A percentile compares a stretch with the other conserved stretches of the same genome.
phyloP scores from a whole-genome alignment of 2,797 vertebrate genomes.

The Buphagus erythrorhynchus region DNA sequence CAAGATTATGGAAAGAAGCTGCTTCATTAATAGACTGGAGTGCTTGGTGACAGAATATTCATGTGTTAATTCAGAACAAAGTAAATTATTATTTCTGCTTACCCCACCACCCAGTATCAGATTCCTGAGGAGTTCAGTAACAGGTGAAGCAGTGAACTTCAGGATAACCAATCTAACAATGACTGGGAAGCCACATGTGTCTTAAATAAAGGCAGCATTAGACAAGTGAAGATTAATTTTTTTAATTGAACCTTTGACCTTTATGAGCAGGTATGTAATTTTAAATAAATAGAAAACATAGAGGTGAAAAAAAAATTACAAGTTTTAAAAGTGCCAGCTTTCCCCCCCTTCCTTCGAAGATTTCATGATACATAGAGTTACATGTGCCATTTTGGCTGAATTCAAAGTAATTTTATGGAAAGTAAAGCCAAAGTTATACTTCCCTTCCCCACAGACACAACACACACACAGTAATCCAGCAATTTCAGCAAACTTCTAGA shows the following conservation, averaged over 20 bases:
- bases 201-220: background rate
- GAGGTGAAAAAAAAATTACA: background rate
- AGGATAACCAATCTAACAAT: background rate
- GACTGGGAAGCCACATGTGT: background rate
- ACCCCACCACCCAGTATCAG: background rate
- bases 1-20: background rate
- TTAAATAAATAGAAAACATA: conserved; percentile 61
- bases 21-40: background rate
- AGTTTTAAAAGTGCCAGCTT: conserved; percentile 20
- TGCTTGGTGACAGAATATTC: background rate
- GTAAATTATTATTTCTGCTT: background rate
- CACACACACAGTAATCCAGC: background rate
- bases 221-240: background rate
- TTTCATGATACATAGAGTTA: conserved; percentile 7
- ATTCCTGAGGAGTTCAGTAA: background rate
- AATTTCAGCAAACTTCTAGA: background rate
- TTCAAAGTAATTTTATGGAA: background rate
- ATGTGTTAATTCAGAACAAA: background rate
- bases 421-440: background rate
- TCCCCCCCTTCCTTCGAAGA: background rate
- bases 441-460: background rate
- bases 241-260: conserved; percentile 39
- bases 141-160: background rate
- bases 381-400: background rate
- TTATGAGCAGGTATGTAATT: background rate